These are phyloP conservation scores for Allygus modestus DNA, from an alignment of 2,888 invertebrate genomes.

Conservation along the genomic window DNA sequence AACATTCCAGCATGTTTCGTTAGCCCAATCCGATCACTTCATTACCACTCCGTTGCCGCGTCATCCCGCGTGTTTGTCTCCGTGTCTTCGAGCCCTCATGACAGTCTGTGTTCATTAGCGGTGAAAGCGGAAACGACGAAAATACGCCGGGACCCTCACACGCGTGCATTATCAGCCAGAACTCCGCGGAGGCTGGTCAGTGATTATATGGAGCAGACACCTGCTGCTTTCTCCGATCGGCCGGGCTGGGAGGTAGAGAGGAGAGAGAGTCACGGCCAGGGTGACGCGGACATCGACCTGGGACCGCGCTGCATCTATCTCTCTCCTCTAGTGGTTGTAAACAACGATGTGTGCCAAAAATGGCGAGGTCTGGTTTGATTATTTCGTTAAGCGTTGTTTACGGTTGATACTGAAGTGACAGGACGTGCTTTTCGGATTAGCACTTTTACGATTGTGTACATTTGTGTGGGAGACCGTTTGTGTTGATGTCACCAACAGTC, in stretches of 20 bases:
- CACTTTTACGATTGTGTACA: neutral
- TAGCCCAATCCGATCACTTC: neutral
- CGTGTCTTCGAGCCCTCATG: neutral
- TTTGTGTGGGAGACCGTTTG: neutral
- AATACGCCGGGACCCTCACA: neutral
- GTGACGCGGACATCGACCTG: neutral
- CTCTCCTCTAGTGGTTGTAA: constrained; percentile 1
- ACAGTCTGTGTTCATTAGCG: neutral
- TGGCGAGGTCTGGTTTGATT: constrained; percentile 7
- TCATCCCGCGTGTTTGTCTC: neutral
- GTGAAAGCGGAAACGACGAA: constrained; percentile 21
- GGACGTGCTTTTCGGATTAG: neutral
- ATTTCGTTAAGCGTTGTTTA: neutral
- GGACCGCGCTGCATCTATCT: neutral
- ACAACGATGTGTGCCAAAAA: constrained; percentile 20
- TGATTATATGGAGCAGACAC: constrained; percentile 31
- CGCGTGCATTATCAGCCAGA: neutral
- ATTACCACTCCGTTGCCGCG: neutral
- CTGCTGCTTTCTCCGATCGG: constrained; percentile 15
- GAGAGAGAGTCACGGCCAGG: constrained; percentile 27
- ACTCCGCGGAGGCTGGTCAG: neutral
- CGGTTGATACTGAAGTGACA: neutral
- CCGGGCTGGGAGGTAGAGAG: neutral
- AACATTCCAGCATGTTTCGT: too few relatives aligned
- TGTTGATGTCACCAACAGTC: too few relatives aligned